These are phyloP conservation scores for Geodia barretti DNA, from an alignment of 37 sponge, comb jelly and placozoan genomes.

Conservation along the genomic window DNA sequence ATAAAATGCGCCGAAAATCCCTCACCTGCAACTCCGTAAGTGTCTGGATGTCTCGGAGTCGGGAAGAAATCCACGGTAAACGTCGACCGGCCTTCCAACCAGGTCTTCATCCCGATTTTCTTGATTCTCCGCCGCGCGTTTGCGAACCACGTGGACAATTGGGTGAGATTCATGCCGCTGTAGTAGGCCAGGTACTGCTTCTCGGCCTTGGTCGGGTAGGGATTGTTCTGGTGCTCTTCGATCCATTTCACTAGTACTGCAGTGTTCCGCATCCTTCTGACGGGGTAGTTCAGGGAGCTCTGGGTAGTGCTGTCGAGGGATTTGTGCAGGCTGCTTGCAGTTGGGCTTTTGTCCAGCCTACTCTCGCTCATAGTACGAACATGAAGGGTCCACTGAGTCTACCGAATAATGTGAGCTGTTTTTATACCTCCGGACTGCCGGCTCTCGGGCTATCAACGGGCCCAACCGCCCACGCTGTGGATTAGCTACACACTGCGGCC, in stretches of 20 bases:
- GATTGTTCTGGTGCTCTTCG: constrained; percentile 80
- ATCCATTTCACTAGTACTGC: constrained; percentile 88
- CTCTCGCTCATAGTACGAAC: constrained; percentile 27
- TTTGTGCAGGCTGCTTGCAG: neutral
- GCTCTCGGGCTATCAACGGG: neutral
- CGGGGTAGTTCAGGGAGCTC: constrained; percentile 19
- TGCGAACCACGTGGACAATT: constrained; percentile 92
- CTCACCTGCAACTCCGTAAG: constrained; percentile 2
- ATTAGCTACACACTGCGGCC: neutral
- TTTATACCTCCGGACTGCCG: neutral
- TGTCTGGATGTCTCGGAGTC: constrained; percentile 1
- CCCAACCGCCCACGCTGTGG: neutral
- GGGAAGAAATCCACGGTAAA: constrained; percentile 67
- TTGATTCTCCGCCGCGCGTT: constrained; percentile 88
- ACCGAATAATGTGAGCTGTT: neutral
- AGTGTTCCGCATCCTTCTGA: constrained; percentile 74
- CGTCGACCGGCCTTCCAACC: constrained; percentile 69
- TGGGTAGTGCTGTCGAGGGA: neutral
- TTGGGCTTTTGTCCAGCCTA: constrained; percentile 27
- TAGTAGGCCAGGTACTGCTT: constrained; percentile 81
- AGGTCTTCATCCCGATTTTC: constrained; percentile 84
- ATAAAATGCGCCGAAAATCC: neutral
- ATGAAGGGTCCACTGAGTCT: neutral
- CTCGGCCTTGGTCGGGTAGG: constrained; percentile 93
- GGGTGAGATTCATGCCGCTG: constrained; percentile 88